Conservation (phyloP, 2,113 vertebrate species). For the Puma concolor region DNA sequence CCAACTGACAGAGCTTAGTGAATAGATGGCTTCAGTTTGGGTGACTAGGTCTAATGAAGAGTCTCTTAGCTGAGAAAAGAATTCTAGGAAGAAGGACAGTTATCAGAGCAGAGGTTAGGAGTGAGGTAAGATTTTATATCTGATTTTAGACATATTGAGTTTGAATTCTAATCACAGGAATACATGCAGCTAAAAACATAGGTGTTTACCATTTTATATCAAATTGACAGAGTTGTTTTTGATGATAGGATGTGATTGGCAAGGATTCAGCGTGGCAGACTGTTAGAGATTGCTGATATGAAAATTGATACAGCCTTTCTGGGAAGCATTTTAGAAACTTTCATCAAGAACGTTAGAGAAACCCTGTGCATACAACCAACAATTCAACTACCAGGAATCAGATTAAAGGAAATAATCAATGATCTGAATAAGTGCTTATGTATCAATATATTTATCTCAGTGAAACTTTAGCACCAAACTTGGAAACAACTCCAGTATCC, state of each 20-base stretch:
- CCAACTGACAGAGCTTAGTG: neutral
- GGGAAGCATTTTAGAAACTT: neutral
- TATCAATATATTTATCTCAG: neutral
- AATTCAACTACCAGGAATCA: neutral
- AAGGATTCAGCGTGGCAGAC: neutral
- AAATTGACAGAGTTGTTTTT: neutral
- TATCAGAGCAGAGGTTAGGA: neutral
- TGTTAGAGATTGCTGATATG: neutral
- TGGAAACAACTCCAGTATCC: neutral
- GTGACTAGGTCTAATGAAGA: neutral
- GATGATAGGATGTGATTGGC: neutral
- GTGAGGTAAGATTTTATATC: neutral
- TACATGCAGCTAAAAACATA: neutral
- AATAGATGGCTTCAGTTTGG: neutral
- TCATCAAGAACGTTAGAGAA: neutral
- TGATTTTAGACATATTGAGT: neutral
- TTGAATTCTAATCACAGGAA: constrained; percentile 6
- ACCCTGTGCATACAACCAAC: neutral
- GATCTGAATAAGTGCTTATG: neutral
- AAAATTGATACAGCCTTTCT: neutral
- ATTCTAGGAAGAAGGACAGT: neutral
- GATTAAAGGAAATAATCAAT: neutral
- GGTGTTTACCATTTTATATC: neutral
- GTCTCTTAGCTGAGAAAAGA: neutral
- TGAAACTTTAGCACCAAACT: neutral